Evolutionary conservation across 37 sponge, comb jelly and placozoan species (phyloP), one percentile per base, ranked within the genome.

Genomic region (Spongia lamella): DNA sequence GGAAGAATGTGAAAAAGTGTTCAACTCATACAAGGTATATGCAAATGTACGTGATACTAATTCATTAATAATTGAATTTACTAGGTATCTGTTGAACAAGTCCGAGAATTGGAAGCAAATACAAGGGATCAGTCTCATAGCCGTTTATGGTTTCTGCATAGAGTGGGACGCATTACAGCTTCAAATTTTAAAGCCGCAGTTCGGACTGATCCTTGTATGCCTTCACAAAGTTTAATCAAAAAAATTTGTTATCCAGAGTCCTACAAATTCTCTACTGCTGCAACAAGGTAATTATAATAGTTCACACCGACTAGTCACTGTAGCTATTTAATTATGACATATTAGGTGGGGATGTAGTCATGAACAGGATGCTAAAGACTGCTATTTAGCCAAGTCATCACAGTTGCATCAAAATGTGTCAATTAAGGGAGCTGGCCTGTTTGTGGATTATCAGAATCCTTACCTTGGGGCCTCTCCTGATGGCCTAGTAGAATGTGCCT

Each of bases 151-250:
- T 84, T 68, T 56, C 7, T 20, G n/a, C 66, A 69, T n/a, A 56
- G 78, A 37, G 61, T 77, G 61, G 78, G 84, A 19, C 67, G 70
- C 37, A 39, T 84, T 35, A 84, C 78, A 37, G 78, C 84, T 49
- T 83, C 83, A n/a, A 67, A 24, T 30, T 40, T 84, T 37, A 67
- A 58, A 26, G 38, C 47, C n/a, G 78, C 84, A 49, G 77, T 77
- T 60, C 16, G 20, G 21, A 75, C 83, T 56, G 40, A 75, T 53
- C 56, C 55, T 30, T 43, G 43, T 21, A 19, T 29, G 39, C 75
- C 83, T 64, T 82, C 83, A 1, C 67, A 34, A 31, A 40, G 55
- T 27, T 56, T 82, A 26, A 82, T 82, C 53, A 73, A 64, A 29
- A 14, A 19, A 13, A 27, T 82, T 34, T 82, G 83, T 54, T 82